phyloP scores from a whole-genome alignment of 2,888 invertebrate species.

The Cynaeus angustus region DNA sequence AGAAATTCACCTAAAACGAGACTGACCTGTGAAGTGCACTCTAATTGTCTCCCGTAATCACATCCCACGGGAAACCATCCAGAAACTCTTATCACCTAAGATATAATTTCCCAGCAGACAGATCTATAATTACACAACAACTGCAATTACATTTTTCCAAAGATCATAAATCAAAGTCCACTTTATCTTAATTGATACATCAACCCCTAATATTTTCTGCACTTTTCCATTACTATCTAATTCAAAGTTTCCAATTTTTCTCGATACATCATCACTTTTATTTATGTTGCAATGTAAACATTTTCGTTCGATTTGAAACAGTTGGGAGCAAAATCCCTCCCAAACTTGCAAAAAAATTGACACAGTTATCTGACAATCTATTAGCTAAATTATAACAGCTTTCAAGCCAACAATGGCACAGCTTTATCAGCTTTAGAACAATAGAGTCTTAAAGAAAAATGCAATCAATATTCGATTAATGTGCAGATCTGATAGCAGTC shows the following conservation, averaged over 20 bases:
- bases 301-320: conserved; percentile 9
- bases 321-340: not conserved
- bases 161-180: not conserved
- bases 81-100: conserved; percentile 2
- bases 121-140: conserved; percentile 10
- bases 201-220: not conserved
- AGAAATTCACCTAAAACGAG: too few species aligned
- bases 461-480: conserved; percentile 43
- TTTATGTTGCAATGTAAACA: conserved; percentile 11
- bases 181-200: conserved; percentile 10
- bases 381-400: conserved; percentile 20
- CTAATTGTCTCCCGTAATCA: not conserved
- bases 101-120: conserved; percentile 1
- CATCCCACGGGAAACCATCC: not conserved
- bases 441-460: conserved; percentile 30
- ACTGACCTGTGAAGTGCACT: too few species aligned
- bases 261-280: conserved; percentile 5
- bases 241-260: conserved; percentile 12
- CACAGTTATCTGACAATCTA: conserved; percentile 7
- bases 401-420: conserved; percentile 23
- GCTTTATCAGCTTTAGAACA: conserved; percentile 31
- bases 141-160: not conserved
- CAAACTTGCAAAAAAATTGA: conserved; percentile 1
- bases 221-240: not conserved
- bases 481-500: conserved; percentile 17